Base-by-base conservation (phyloP, 1,140 invertebrate genomes). In the Cydia strobilella region DNA sequence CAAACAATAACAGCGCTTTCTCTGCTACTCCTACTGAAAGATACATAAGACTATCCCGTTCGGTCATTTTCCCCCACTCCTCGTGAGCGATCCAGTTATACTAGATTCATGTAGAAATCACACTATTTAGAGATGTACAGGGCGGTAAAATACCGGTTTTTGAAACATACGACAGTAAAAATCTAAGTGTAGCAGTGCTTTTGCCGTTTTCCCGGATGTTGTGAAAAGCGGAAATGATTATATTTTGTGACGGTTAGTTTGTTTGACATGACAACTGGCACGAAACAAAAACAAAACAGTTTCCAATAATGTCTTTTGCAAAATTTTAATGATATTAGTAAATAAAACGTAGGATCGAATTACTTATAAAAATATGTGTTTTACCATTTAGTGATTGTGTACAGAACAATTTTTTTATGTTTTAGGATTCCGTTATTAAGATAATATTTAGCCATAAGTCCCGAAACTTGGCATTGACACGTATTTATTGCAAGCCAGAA, bases 261-360 rank as follows among this genome's bases (percentile, higher is more conserved):
- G 27, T 69, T 69, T 69, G 76, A 81, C 73, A 76, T 62, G 66
- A 35, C 31, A 74, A 69, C 73, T 82, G 81, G 81, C 80, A 83
- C 80, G 76, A 82, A 84, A 84, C 79, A 88, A 87, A 90, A 88
- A 87, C 83, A 88, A 87, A 90, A 87, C 84, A 86, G 84, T 86
- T 87, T 84, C 76, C 83, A 79, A 86, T 82, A 84, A 86, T 87
- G 83, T 84, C 82, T 84, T 75, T 83, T 76, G 80, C 82, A 89
- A 90, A 89, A 86, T 88, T 85, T 88, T 86, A 84, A 86, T 85
- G 83, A 87, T 86, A 84, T 85, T 82, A 77, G 73, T 82, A 76
- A 80, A 81, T 74, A 81, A 78, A 80, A 79, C 81, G 74, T 80
- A 81, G 78, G 75, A 73, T 80, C 9, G 27, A 18, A 69, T 69